Evolutionary conservation across 2,888 invertebrate genomes (phyloP), one percentile per base, ranked within the genome.

Genomic region (Xestia c-nigrum): DNA sequence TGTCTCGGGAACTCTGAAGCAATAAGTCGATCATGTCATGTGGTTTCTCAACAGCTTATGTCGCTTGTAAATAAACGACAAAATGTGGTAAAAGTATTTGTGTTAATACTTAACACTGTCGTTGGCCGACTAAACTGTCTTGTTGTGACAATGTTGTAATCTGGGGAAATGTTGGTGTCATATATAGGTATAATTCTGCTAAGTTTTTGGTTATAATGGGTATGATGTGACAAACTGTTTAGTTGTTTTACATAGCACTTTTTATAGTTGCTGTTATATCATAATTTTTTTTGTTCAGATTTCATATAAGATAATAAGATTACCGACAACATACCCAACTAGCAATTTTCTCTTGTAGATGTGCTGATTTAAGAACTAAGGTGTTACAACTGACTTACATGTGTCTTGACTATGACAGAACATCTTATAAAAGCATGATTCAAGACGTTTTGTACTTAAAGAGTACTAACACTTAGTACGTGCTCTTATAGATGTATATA

Each of bases 21-120:
- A 83, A 83, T 24, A 72, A 74, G 55, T 68, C 46, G 67, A 82
- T 78, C 78, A 69, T 63, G 82, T 47, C 71, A 47, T 74, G 38
- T 52, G n/a, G 59, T 82, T 72, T 50, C 69, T 7, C 75, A 75
- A 82, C 31, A 5, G 31, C 50, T 43, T 52, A 67, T 52, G 64
- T 68, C 40, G 63, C 47, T 63, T 19, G 66, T 67, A 68, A 72
- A 70, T 75, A 74, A 64, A 59, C 66, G 43, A 24, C 64, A 63
- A 50, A 57, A 59, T 72, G 69, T 80, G 70, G 79, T 72, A 59
- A 75, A 71, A 68, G 43, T 75, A 70, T 83, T 83, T 83, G 83
- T 83, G 72, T 80, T 83, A 80, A 66, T 75, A 75, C 72, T 82
- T 79, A 72, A 66, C 43, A 72, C 1, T 24, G 40, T 52, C 12